phyloP scores from a whole-genome alignment of 2,888 invertebrate genomes.

The Oligia strigilis region DNA sequence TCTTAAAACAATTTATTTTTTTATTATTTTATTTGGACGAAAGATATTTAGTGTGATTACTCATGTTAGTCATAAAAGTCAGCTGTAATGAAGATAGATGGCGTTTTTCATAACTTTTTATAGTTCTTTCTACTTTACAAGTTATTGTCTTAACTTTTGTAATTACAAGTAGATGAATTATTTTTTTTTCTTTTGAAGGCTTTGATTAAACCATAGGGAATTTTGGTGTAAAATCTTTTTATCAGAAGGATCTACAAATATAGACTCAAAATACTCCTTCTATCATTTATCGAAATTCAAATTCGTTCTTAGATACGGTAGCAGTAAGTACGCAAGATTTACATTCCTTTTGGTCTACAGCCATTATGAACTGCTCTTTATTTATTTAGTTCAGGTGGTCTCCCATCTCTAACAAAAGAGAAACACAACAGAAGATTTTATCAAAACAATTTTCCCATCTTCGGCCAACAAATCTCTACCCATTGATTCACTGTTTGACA shows the following conservation, averaged over 20 bases:
- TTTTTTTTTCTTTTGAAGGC: conserved; percentile 20
- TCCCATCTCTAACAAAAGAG: conserved; percentile 28
- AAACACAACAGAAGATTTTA: conserved; percentile 36
- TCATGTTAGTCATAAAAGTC: conserved; percentile 63
- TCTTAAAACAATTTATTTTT: conserved; percentile 53
- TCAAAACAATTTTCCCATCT: conserved; percentile 55
- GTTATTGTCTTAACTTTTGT: conserved; percentile 57
- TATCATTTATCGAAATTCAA: not conserved
- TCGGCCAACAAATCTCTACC: conserved; percentile 49
- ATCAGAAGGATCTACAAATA: not conserved
- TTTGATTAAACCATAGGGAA: conserved; percentile 14
- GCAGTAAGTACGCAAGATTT: conserved; percentile 17
- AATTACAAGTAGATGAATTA: conserved; percentile 42
- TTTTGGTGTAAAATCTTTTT: not conserved
- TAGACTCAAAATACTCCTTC: not conserved
- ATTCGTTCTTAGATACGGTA: not conserved
- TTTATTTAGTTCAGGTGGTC: conserved; percentile 20
- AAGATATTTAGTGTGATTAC: conserved; percentile 51
- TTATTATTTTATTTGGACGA: conserved; percentile 50
- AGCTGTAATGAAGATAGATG: conserved; percentile 58
- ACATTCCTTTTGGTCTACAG: not conserved
- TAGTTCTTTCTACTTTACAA: conserved; percentile 54
- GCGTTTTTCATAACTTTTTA: conserved; percentile 51
- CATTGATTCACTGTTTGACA: conserved; percentile 58
- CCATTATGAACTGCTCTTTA: not conserved